A percentile compares a stretch with the other conserved stretches of the same genome.
Conservation (phyloP, 2,113 vertebrate species). For the Gallinago media region DNA sequence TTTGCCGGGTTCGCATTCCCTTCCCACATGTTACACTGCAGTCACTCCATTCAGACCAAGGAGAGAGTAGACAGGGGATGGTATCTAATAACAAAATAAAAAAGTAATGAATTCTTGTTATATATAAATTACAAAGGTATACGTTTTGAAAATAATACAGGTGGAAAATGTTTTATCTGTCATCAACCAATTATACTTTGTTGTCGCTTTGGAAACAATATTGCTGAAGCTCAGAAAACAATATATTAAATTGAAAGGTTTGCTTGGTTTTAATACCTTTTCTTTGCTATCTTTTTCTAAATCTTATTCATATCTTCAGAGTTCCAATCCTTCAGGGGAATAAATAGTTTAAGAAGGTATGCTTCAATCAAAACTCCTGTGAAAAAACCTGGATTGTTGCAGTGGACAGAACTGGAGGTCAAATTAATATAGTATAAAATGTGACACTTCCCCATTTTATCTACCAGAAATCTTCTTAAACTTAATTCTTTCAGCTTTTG, state of each 20-base stretch:
- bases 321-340: not conserved
- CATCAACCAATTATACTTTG: not conserved
- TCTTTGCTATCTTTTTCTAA: not conserved
- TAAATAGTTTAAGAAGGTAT: not conserved
- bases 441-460: not conserved
- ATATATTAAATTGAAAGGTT: not conserved
- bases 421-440: not conserved
- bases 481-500: not conserved
- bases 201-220: not conserved
- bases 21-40: constrained; percentile 98
- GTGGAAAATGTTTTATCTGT: not conserved
- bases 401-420: not conserved
- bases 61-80: constrained; percentile 94
- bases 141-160: not conserved
- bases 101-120: not conserved
- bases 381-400: not conserved
- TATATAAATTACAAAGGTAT: not conserved
- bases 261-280: not conserved
- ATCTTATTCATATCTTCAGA: not conserved
- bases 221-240: not conserved
- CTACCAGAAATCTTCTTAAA: not conserved
- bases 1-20: constrained; percentile 88
- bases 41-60: constrained; percentile 98
- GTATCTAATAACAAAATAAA: constrained; percentile 81
- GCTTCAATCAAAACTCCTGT: not conserved